These are phyloP conservation scores for Drosophila insularis DNA, from an alignment of 1,140 invertebrate genomes.

Conservation along the genomic window DNA sequence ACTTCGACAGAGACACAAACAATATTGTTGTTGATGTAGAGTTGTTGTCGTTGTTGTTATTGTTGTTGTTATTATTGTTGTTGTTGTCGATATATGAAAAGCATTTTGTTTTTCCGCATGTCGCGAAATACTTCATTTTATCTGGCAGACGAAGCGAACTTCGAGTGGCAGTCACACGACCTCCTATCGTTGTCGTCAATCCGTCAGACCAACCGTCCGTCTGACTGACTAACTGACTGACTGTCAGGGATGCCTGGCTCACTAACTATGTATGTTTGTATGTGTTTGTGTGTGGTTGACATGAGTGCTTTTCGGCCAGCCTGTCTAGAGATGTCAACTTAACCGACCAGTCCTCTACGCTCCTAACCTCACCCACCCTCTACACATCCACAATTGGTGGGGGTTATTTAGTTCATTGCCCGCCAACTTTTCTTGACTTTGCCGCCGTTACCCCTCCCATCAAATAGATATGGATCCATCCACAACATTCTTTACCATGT, in stretches of 20 bases:
- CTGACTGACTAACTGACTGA: constrained; percentile 14
- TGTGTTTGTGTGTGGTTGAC: constrained; percentile 57
- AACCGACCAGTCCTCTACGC: background rate
- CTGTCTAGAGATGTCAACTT: constrained; percentile 45
- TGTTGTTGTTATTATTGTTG: constrained; percentile 23
- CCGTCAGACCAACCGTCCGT: constrained; percentile 42
- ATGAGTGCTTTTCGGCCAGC: constrained; percentile 58
- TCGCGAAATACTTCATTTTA: constrained; percentile 70
- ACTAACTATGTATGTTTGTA: background rate
- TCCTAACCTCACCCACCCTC: background rate
- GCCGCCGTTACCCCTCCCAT: background rate
- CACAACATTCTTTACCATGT: background rate
- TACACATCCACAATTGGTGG: constrained; percentile 35
- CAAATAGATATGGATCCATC: background rate
- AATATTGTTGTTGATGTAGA: constrained; percentile 60
- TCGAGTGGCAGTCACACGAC: constrained; percentile 50
- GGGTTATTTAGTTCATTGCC: constrained; percentile 71
- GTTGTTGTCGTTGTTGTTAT: constrained; percentile 25
- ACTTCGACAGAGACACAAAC: constrained; percentile 61
- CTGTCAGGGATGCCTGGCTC: background rate
- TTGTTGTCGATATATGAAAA: constrained; percentile 44
- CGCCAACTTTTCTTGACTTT: constrained; percentile 51
- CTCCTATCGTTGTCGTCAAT: constrained; percentile 25
- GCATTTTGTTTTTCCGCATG: constrained; percentile 67
- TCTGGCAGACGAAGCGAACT: constrained; percentile 64